Percentiles rank a stretch among this genome's conserved stretches.
phyloP scores from a whole-genome alignment of 2,888 invertebrate species.

The Strigamia transsilvanica region DNA sequence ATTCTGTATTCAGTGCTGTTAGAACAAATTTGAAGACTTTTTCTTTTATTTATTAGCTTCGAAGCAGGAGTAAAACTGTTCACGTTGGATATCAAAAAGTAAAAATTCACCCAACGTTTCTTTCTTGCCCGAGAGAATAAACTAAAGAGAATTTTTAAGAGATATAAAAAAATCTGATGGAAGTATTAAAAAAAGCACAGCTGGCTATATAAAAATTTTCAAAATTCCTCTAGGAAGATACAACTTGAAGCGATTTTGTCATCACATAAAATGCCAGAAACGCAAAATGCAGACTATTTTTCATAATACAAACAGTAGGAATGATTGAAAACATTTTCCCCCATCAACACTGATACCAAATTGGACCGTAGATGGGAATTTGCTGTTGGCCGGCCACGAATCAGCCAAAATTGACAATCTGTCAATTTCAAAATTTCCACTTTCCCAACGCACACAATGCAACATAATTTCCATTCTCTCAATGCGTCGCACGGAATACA shows the following conservation, averaged over 20 bases:
- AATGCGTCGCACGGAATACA: neutral
- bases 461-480: neutral
- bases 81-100: conserved; percentile 29
- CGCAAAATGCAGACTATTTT: too few species aligned
- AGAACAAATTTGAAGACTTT: neutral
- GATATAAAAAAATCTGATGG: neutral
- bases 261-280: too few species aligned
- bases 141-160: neutral
- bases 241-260: too few species aligned
- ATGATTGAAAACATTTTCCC: too few species aligned
- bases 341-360: neutral
- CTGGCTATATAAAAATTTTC: neutral
- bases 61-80: neutral
- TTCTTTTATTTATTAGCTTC: conserved; percentile 3
- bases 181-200: neutral
- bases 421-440: conserved; percentile 4
- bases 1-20: neutral
- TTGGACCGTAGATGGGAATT: neutral
- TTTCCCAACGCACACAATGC: neutral
- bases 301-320: too few species aligned
- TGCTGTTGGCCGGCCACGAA: neutral
- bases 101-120: conserved; percentile 42
- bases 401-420: conserved; percentile 10
- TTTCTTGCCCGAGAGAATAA: conserved; percentile 7
- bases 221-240: neutral